A percentile compares a stretch with the other conserved stretches of the same genome.
Evolutionary conservation across 2,888 invertebrate genomes (phyloP).

Genomic region (Fragum whitleyi): DNA sequence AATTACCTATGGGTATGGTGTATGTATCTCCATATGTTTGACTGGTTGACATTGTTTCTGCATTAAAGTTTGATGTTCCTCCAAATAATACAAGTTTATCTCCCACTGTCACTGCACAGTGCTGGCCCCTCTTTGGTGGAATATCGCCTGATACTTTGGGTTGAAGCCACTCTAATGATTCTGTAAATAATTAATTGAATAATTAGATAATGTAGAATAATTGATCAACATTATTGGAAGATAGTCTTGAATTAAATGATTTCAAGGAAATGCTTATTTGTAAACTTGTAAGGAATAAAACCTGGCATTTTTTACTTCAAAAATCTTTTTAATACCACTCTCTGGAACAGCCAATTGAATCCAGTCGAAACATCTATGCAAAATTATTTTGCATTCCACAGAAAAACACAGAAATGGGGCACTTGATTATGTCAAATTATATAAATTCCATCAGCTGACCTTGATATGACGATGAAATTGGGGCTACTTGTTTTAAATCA

Average conservation of each 20-base stretch:
- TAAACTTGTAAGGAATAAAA: neutral
- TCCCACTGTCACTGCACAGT: conserved; percentile 76
- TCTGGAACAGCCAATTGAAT: too few species aligned
- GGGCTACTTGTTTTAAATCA: too few species aligned
- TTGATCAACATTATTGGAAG: too few species aligned
- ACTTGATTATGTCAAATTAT: too few species aligned
- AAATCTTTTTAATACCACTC: too few species aligned
- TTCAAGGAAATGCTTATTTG: neutral
- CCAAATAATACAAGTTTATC: conserved; percentile 80
- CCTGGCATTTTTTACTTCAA: too few species aligned
- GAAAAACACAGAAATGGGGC: too few species aligned
- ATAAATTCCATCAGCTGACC: too few species aligned
- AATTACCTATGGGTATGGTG: conserved; percentile 71
- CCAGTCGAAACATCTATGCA: too few species aligned
- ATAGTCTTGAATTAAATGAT: neutral
- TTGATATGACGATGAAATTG: too few species aligned
- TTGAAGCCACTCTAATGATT: conserved; percentile 80
- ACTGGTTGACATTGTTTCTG: conserved; percentile 80
- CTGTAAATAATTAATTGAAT: conserved; percentile 67
- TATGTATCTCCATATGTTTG: conserved; percentile 76
- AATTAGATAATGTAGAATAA: too few species aligned
- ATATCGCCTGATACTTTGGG: conserved; percentile 73
- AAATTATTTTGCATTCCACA: too few species aligned
- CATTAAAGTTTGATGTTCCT: conserved; percentile 79
- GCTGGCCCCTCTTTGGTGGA: conserved; percentile 78